A percentile compares a stretch with the other conserved stretches of the same genome.
These are phyloP conservation scores for Euzophera pinguis DNA, from an alignment of 2,888 invertebrate genomes.

Conservation along the genomic window DNA sequence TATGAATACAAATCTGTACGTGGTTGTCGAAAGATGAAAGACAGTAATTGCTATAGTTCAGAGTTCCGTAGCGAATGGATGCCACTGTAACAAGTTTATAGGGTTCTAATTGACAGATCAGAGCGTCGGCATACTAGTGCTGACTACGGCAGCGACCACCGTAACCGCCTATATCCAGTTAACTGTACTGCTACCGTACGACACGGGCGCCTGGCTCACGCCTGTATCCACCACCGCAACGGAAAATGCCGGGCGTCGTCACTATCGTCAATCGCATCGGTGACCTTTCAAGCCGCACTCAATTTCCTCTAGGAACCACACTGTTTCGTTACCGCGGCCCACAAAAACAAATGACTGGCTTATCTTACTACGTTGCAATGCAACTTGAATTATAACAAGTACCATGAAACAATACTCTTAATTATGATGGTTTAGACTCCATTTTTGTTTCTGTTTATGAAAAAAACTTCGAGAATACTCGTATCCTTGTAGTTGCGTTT, in stretches of 20 bases:
- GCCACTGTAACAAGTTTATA: conserved; percentile 60
- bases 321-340: conserved; percentile 44
- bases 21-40: conserved; percentile 24
- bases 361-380: conserved; percentile 22
- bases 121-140: conserved; percentile 29
- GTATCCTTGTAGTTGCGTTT: too few species aligned
- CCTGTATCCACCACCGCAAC: conserved; percentile 50
- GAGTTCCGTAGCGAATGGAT: conserved; percentile 32
- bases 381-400: too few species aligned
- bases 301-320: conserved; percentile 54
- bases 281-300: conserved; percentile 43
- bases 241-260: conserved; percentile 49
- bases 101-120: conserved; percentile 68
- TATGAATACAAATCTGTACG: conserved; percentile 18
- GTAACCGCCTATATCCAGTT: conserved; percentile 59
- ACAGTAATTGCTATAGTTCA: conserved; percentile 35
- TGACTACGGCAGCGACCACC: conserved; percentile 38
- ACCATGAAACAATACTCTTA: too few species aligned
- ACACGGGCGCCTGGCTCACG: conserved; percentile 44
- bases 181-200: conserved; percentile 69
- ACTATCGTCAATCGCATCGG: conserved; percentile 31
- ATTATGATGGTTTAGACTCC: too few species aligned
- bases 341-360: conserved; percentile 36
- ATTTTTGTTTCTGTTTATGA: too few species aligned
- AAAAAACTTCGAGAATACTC: not conserved